These are phyloP conservation scores for Alcedo quadribrachys DNA, from an alignment of 2,797 vertebrate species.

Conservation along the genomic window DNA sequence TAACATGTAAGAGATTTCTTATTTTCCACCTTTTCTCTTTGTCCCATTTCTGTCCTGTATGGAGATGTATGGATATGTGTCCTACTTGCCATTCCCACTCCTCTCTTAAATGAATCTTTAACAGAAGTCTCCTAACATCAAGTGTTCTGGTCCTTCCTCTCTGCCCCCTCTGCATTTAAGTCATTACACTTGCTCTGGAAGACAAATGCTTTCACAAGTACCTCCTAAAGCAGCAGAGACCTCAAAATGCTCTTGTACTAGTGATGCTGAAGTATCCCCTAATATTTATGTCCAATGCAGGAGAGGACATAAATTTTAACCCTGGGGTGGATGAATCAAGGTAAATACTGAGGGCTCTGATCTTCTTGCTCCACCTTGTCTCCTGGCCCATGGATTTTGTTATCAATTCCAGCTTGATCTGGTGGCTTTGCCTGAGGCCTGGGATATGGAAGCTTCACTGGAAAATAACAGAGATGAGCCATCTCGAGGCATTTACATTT, in stretches of 20 bases:
- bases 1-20: background rate
- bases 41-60: background rate
- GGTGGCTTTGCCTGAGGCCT: slow-evolving; percentile 48
- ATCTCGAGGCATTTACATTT: slow-evolving; percentile 43
- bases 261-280: background rate
- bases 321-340: background rate
- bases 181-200: background rate
- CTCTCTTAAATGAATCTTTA: background rate
- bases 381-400: slow-evolving; percentile 21
- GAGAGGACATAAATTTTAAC: background rate
- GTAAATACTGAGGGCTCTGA: background rate
- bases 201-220: background rate
- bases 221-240: background rate
- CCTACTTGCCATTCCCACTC: background rate
- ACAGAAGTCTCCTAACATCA: background rate
- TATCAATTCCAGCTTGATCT: slow-evolving; percentile 29
- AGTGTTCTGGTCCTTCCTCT: background rate
- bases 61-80: background rate
- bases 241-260: background rate
- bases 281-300: background rate
- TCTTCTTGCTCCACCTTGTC: background rate
- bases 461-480: slow-evolving; percentile 56
- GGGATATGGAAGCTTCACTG: slow-evolving; percentile 35
- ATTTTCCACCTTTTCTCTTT: background rate
- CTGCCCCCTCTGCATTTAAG: background rate